phyloP scores from a whole-genome alignment of 2,888 invertebrate genomes.

The Ormyrus rosae region DNA sequence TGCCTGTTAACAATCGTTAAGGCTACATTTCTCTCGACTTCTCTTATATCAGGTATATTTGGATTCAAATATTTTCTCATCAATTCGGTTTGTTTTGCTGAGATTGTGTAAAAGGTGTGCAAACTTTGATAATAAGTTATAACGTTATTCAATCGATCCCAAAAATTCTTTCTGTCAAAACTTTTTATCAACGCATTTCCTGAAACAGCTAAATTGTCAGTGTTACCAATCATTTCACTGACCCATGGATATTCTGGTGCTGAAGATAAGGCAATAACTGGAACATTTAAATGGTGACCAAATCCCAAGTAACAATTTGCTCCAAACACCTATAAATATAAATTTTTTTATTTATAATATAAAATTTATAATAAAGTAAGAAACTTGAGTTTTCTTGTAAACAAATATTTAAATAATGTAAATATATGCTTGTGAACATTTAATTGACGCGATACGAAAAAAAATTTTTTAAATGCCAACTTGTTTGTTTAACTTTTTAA shows the following conservation, averaged over 20 bases:
- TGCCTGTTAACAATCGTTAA: constrained; percentile 77
- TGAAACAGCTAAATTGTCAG: constrained; percentile 59
- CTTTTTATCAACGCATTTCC: constrained; percentile 20
- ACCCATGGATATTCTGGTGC: constrained; percentile 58
- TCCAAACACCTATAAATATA: constrained; percentile 56
- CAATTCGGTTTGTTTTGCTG: constrained; percentile 57
- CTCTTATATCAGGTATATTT: constrained; percentile 71
- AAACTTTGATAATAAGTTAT: constrained; percentile 11
- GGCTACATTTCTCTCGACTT: constrained; percentile 76
- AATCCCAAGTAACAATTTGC: constrained; percentile 64
- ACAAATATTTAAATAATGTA: no score
- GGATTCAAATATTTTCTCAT: constrained; percentile 60
- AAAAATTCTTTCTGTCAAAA: constrained; percentile 54
- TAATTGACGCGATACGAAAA: no score
- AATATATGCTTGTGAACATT: no score
- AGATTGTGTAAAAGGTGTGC: neutral
- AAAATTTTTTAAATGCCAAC: no score
- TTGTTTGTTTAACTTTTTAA: no score
- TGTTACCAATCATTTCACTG: constrained; percentile 59
- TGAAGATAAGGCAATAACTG: constrained; percentile 57
- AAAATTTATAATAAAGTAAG: no score
- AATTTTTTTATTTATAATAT: no score
- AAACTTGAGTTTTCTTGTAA: no score
- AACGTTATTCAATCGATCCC: constrained; percentile 59
- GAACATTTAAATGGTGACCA: constrained; percentile 62